phyloP scores from a whole-genome alignment of 2,113 vertebrate genomes.

The Dromaius novaehollandiae region DNA sequence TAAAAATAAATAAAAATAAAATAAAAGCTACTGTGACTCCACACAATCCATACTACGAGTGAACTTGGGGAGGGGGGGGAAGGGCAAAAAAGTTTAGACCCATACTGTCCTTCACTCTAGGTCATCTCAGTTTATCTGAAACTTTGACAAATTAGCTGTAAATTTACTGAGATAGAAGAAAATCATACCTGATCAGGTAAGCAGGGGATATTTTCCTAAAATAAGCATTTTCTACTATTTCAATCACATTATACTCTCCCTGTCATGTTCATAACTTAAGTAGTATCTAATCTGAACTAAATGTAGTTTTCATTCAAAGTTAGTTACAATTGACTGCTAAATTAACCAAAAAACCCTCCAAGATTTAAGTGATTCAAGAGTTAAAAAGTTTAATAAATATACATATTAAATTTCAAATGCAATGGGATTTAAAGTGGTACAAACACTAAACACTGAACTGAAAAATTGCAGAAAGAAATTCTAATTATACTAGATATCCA shows the following conservation, averaged over 20 bases:
- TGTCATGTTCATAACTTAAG: neutral
- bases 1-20: slow-evolving; percentile 39
- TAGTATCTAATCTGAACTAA: neutral
- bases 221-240: neutral
- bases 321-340: neutral
- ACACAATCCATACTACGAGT: neutral
- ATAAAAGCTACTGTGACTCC: slow-evolving; percentile 19
- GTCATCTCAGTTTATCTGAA: neutral
- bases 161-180: neutral
- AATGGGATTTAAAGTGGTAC: neutral
- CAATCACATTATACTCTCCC: neutral
- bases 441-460: neutral
- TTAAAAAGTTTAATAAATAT: neutral
- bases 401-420: neutral
- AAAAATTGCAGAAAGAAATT: neutral
- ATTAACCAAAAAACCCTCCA: neutral
- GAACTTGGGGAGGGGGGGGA: neutral
- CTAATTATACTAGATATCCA: neutral
- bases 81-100: neutral
- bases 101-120: neutral
- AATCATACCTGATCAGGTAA: neutral
- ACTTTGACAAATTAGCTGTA: neutral
- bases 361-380: neutral
- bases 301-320: neutral
- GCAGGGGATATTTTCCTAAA: neutral